A percentile compares a stretch with the other conserved stretches of the same genome.
These are phyloP conservation scores for Rhynchophorus ferrugineus DNA, from an alignment of 1,140 invertebrate genomes.

Conservation along the genomic window DNA sequence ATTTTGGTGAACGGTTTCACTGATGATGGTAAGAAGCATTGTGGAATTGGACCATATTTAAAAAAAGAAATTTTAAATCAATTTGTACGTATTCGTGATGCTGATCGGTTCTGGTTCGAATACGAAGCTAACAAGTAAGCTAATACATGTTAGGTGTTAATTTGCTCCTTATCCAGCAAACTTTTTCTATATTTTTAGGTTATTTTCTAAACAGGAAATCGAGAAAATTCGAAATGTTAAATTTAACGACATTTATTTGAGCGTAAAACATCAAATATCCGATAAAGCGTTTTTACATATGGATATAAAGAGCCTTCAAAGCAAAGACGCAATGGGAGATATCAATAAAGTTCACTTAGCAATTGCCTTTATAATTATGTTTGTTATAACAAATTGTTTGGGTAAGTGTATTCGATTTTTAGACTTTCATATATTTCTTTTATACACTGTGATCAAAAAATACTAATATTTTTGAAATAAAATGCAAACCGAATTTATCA, in stretches of 20 bases:
- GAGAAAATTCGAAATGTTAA: constrained; percentile 44
- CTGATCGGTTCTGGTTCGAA: constrained; percentile 54
- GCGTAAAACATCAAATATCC: constrained; percentile 46
- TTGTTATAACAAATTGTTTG: too few relatives aligned
- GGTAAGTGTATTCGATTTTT: too few relatives aligned
- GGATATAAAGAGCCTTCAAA: too few relatives aligned
- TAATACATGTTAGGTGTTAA: constrained; percentile 1
- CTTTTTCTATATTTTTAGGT: constrained; percentile 34
- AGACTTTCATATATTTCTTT: too few relatives aligned
- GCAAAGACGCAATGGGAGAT: too few relatives aligned
- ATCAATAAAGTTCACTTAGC: too few relatives aligned
- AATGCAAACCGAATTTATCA: too few relatives aligned
- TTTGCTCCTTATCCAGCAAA: background rate
- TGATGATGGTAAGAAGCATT: too few relatives aligned
- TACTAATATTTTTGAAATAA: too few relatives aligned
- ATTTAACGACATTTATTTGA: constrained; percentile 50
- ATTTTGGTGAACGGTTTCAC: too few relatives aligned
- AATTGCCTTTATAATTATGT: too few relatives aligned
- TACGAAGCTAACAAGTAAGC: constrained; percentile 46
- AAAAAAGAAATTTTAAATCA: constrained; percentile 47
- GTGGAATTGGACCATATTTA: constrained; percentile 57
- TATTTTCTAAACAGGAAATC: constrained; percentile 52
- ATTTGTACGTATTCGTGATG: constrained; percentile 48
- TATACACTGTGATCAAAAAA: too few relatives aligned
- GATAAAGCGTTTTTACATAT: constrained; percentile 51